Evolutionary conservation across 1,140 invertebrate species (phyloP), one percentile per base, ranked within the genome.

Genomic region (Drosophila azteca): DNA sequence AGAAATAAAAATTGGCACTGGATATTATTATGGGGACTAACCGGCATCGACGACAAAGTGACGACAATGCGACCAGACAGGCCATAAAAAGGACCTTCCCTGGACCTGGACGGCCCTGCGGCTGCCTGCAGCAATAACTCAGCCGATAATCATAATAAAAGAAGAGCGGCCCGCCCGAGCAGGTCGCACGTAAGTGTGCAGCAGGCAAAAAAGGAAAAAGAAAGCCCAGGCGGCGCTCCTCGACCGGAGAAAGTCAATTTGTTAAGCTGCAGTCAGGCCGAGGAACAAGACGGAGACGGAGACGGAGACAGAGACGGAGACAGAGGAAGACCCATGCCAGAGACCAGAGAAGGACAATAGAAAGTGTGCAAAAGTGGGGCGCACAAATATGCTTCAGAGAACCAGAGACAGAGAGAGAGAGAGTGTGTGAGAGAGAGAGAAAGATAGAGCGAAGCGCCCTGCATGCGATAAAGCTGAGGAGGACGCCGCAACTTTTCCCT

Each of bases 231-330:
- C 35, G 82, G 73, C 82, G 77, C 64, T 62, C 74, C 68, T 77
- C 76, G 76, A 77, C 81, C 81, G 83, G 83, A 82, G 82, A 87
- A 85, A 87, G 82, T 87, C 82, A 87, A 87, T 87, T 87, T 87
- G 82, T 87, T 87, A 87, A 87, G 78, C 82, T 87, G 82, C 82
- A 87, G 82, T 62, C 63, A 52, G 48, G 35, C 61, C 39, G 15
- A 43, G 17, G 41, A 41, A 48, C 22, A 57, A n/a, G 26, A 5
- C 35, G 5, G 17, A 31, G 43, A 6, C 11, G 26, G 6, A 51
- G 15, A 0, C 8, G 5, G 8, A 6, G 62, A 2, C 7, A 2
- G 7, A 31, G 29, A 0, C 9, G 2, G 35, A 39, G 35, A 2
- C 8, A 3, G 7, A 31, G 31, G 31, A 31, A 39, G 35, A 13